These are phyloP conservation scores for Ptychobarbus kaznakovi DNA, from an alignment of 2,797 vertebrate genomes.

Conservation along the genomic window DNA sequence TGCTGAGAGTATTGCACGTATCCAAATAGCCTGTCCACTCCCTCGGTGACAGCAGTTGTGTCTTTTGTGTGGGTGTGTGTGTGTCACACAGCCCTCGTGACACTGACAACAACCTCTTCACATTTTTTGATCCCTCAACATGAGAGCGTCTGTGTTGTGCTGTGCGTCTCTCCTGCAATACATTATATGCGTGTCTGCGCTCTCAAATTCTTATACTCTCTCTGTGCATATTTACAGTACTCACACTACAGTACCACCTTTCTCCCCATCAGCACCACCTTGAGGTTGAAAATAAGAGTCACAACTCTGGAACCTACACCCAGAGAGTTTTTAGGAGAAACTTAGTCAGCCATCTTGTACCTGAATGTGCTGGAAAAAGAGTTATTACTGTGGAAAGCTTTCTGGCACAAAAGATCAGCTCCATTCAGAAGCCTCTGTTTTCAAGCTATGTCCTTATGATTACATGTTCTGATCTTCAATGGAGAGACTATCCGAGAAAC, in stretches of 20 bases:
- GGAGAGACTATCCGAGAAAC: constrained; percentile 64
- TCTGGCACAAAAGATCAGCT: constrained; percentile 66
- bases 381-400: constrained; percentile 69
- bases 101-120: constrained; percentile 43
- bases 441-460: constrained; percentile 65
- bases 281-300: constrained; percentile 65
- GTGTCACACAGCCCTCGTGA: constrained; percentile 34
- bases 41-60: constrained; percentile 11
- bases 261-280: constrained; percentile 74
- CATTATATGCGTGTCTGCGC: not conserved
- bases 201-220: not conserved
- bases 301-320: constrained; percentile 59
- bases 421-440: constrained; percentile 70
- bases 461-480: constrained; percentile 72
- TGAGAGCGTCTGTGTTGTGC: constrained; percentile 41
- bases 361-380: constrained; percentile 39
- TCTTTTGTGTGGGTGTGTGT: constrained; percentile 25
- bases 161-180: not conserved
- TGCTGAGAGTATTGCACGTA: constrained; percentile 48
- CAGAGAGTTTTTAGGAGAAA: constrained; percentile 18
- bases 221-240: constrained; percentile 42
- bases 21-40: constrained; percentile 49
- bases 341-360: not conserved
- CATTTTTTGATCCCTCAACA: constrained; percentile 50
- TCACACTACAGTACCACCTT: constrained; percentile 40